Evolutionary conservation across 92 coral and sea anemone species (phyloP).

Genomic region (Palythoa heliodiscus): DNA sequence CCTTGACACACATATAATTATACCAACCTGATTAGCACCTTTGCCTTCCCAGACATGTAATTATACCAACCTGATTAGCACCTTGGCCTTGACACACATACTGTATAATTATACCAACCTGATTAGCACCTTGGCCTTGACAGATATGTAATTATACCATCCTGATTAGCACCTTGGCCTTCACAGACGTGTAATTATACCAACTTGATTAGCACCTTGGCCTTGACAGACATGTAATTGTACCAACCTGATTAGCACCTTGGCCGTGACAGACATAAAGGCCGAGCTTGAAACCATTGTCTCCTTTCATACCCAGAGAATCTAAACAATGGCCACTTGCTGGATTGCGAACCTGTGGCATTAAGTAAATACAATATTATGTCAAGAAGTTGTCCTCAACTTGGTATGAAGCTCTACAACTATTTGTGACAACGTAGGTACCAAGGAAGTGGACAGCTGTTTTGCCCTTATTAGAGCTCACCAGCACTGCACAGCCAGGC

Average conservation of each 20-base stretch:
- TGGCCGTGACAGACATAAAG: constrained; percentile 93
- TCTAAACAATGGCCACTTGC: constrained; percentile 90
- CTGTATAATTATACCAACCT: constrained; percentile 62
- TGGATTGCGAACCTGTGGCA: constrained; percentile 87
- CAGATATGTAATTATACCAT: constrained; percentile 57
- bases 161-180: constrained; percentile 99
- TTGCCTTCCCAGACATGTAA: constrained; percentile 96
- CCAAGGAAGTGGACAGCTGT: no score
- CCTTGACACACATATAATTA: constrained; percentile 81
- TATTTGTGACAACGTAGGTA: no score
- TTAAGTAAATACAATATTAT: no score
- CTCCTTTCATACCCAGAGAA: constrained; percentile 96
- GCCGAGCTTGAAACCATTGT: constrained; percentile 85
- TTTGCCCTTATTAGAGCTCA: no score
- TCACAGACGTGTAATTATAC: constrained; percentile 61
- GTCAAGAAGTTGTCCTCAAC: no score
- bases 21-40: constrained; percentile 90
- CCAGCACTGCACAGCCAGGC: no score
- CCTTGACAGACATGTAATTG: constrained; percentile 80
- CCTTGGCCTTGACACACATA: constrained; percentile 98
- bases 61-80: constrained; percentile 78
- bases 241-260: constrained; percentile 91
- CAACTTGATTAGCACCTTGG: constrained; percentile 96
- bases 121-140: constrained; percentile 98
- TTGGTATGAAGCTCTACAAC: no score